phyloP scores from a whole-genome alignment of 1,140 invertebrate species.

The Sycophaga agraensis region DNA sequence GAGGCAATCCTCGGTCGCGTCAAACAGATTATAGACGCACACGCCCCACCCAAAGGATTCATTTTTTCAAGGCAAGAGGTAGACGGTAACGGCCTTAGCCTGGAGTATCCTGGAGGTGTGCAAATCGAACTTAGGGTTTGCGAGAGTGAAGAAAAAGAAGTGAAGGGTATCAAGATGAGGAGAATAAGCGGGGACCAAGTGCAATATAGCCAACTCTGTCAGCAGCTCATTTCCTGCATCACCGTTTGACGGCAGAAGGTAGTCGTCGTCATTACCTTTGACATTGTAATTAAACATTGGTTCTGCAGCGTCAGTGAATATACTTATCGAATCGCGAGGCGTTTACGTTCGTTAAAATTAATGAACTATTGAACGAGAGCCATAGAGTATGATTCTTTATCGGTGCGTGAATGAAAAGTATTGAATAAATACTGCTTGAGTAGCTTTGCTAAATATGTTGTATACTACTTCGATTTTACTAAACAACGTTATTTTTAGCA shows the following conservation, averaged over 20 bases:
- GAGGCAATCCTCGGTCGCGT: constrained; percentile 79
- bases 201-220: constrained; percentile 87
- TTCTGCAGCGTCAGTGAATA: background rate
- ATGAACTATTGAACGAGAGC: background rate
- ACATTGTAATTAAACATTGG: background rate
- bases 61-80: constrained; percentile 58
- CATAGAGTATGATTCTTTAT: too few relatives aligned
- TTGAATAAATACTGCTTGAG: too few relatives aligned
- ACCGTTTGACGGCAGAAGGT: constrained; percentile 65
- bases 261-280: constrained; percentile 11
- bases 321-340: background rate
- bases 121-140: constrained; percentile 85
- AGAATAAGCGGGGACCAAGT: constrained; percentile 88
- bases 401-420: too few relatives aligned
- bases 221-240: constrained; percentile 86
- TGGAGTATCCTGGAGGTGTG: constrained; percentile 82
- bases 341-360: background rate
- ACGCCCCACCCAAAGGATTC: constrained; percentile 75
- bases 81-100: constrained; percentile 58
- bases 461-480: too few relatives aligned
- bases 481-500: too few relatives aligned
- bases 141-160: constrained; percentile 71
- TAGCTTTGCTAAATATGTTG: too few relatives aligned
- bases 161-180: constrained; percentile 85
- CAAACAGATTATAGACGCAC: constrained; percentile 78